phyloP scores from a whole-genome alignment of 2,797 vertebrate species.

The Lepilemur ruficaudatus region DNA sequence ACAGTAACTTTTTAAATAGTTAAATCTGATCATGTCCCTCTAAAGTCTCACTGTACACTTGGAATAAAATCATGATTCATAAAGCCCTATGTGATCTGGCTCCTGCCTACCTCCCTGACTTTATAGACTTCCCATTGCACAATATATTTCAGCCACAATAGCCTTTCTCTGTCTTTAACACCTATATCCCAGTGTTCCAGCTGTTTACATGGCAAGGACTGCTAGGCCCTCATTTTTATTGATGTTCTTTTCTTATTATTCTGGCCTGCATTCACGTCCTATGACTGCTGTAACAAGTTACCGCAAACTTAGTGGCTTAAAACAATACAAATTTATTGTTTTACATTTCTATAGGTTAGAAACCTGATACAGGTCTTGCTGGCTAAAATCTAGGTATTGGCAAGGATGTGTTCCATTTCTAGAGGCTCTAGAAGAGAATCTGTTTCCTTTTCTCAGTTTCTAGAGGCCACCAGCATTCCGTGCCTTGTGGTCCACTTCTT shows the following conservation, averaged over 20 bases:
- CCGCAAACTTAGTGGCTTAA: neutral
- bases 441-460: neutral
- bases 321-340: neutral
- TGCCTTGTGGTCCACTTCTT: neutral
- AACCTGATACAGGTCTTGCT: neutral
- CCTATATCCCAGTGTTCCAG: no score
- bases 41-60: neutral
- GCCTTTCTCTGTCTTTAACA: neutral
- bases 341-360: neutral
- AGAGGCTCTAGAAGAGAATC: neutral
- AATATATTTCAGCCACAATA: neutral
- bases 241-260: neutral
- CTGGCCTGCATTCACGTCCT: no score
- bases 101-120: neutral
- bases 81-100: neutral
- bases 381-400: neutral
- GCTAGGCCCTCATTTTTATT: neutral
- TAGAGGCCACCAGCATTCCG: neutral
- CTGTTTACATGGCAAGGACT: neutral
- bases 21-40: neutral
- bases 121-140: neutral
- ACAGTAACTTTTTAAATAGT: neutral
- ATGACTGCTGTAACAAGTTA: neutral
- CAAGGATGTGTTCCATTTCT: neutral
- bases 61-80: neutral